Percentiles rank a stretch among this genome's conserved stretches.
Conservation (phyloP, 2,113 vertebrate species). For the Pongo abelii region DNA sequence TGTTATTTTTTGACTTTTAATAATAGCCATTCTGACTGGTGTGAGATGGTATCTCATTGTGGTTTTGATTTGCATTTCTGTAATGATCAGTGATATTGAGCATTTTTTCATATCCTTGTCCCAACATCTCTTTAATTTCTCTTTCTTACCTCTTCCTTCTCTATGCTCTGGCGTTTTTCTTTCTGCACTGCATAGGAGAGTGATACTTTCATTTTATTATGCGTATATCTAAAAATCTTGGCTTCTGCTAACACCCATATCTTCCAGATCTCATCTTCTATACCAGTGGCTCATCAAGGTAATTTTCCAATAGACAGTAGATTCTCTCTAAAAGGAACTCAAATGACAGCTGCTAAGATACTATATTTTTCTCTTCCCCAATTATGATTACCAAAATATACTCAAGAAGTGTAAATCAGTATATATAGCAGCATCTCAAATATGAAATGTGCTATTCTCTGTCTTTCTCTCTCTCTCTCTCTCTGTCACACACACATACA, state of each 20-base stretch:
- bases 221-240: neutral
- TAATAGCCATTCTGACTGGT: too few relatives aligned
- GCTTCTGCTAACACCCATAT: neutral
- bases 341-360: neutral
- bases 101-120: too few relatives aligned
- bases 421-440: neutral
- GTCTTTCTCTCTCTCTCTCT: too few relatives aligned
- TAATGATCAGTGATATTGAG: too few relatives aligned
- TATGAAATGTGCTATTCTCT: neutral
- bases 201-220: neutral
- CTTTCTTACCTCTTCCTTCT: neutral
- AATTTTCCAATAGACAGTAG: neutral
- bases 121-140: neutral
- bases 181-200: neutral
- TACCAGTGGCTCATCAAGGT: neutral
- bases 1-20: too few relatives aligned
- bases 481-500: neutral
- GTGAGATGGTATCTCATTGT: too few relatives aligned
- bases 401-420: neutral
- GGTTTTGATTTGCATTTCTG: too few relatives aligned
- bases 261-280: neutral
- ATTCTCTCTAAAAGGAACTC: neutral
- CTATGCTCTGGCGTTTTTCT: neutral
- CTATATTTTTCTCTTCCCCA: neutral
- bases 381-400: neutral